A percentile compares a stretch with the other conserved stretches of the same genome.
These are phyloP conservation scores for Archaeoteleia sp. DNA, from an alignment of 2,888 invertebrate species.

Conservation along the genomic window DNA sequence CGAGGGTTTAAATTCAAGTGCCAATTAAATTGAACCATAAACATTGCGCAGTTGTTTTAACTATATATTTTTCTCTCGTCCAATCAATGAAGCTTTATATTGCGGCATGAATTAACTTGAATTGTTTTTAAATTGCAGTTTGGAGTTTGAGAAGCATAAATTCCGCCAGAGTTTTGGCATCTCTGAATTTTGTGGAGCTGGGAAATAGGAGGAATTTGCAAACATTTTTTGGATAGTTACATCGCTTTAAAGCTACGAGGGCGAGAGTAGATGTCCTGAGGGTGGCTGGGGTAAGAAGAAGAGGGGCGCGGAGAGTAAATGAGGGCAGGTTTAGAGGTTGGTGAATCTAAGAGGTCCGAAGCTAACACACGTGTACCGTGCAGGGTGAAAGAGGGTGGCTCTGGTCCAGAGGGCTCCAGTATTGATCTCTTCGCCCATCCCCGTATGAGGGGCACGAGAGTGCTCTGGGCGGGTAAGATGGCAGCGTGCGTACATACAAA, in stretches of 20 bases:
- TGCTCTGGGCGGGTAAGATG: constrained; percentile 72
- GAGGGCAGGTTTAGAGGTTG: constrained; percentile 64
- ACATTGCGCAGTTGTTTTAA: too few relatives aligned
- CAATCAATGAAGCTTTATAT: too few relatives aligned
- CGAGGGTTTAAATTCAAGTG: too few relatives aligned
- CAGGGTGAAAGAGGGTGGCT: constrained; percentile 62
- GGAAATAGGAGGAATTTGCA: too few relatives aligned
- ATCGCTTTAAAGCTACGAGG: constrained; percentile 71
- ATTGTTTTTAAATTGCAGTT: too few relatives aligned
- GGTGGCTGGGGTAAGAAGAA: constrained; percentile 54
- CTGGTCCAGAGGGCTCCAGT: constrained; percentile 73
- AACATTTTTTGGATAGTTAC: constrained; percentile 59
- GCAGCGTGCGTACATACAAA: constrained; percentile 75
- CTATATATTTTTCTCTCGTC: too few relatives aligned
- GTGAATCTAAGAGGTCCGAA: constrained; percentile 74
- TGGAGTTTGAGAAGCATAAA: too few relatives aligned
- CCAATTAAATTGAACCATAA: too few relatives aligned
- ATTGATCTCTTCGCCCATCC: constrained; percentile 72
- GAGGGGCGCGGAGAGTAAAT: constrained; percentile 46
- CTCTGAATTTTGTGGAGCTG: too few relatives aligned
- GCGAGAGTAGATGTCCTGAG: constrained; percentile 64
- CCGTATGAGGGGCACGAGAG: constrained; percentile 63
- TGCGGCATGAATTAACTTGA: too few relatives aligned
- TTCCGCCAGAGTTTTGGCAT: too few relatives aligned
- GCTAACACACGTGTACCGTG: constrained; percentile 66